A percentile compares a stretch with the other conserved stretches of the same genome.
These are phyloP conservation scores for Alosa sapidissima DNA, from an alignment of 2,797 vertebrate species.

Conservation along the genomic window DNA sequence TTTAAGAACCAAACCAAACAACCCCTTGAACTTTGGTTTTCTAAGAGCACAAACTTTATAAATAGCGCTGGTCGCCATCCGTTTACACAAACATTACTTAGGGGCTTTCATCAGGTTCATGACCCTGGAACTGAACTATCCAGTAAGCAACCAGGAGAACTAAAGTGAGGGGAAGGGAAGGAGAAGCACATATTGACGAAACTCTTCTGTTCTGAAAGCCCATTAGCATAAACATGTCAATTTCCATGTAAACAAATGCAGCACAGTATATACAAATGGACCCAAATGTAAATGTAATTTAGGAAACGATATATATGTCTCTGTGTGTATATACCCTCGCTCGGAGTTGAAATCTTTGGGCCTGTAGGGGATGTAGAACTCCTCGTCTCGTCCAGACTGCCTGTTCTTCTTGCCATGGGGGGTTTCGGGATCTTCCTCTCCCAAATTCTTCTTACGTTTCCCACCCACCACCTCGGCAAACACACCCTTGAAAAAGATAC, in stretches of 20 bases:
- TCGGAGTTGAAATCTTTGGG: slow-evolving; percentile 94
- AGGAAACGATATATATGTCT: neutral
- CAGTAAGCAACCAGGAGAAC: neutral
- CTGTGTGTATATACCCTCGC: slow-evolving; percentile 76
- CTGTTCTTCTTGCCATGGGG: slow-evolving; percentile 74
- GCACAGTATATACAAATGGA: neutral
- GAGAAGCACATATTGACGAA: slow-evolving; percentile 10
- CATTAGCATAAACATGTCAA: neutral
- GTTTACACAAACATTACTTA: neutral
- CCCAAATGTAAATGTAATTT: neutral
- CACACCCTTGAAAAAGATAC: slow-evolving; percentile 70
- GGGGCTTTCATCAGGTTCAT: neutral
- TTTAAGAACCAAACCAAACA: neutral
- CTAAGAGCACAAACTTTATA: neutral
- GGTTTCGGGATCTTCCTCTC: neutral
- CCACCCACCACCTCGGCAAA: slow-evolving; percentile 79
- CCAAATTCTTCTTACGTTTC: slow-evolving; percentile 68
- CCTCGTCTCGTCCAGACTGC: slow-evolving; percentile 66
- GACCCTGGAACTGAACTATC: neutral
- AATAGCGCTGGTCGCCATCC: neutral
- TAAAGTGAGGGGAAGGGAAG: neutral
- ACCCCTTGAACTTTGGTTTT: neutral
- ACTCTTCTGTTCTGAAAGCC: neutral
- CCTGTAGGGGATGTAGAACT: slow-evolving; percentile 89
- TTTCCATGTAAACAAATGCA: neutral